Base-by-base conservation (phyloP, 2,113 vertebrate species). In the Cricetomys ansorgei region DNA sequence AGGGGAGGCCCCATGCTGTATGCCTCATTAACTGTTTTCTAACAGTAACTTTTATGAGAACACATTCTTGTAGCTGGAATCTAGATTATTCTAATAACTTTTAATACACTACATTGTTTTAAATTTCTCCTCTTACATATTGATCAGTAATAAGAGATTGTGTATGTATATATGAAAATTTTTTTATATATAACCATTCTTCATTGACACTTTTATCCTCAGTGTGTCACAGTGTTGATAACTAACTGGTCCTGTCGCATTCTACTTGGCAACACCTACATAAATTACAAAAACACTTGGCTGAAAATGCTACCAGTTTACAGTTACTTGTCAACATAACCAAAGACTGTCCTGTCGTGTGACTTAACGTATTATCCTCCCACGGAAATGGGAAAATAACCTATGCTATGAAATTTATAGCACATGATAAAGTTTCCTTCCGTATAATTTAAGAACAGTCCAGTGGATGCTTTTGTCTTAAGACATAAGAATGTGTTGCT, bases 31-130 rank as follows among this genome's bases (percentile, higher is more conserved):
- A 80, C 85, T 87, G 27, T 92, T 64, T 88, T 96, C 89, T 93
- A 83, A 40, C 27, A 70, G 9, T 92, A 88, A 73, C 83, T 96
- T 83, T 50, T 73, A 37, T 80, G 84, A 85, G 57, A 89, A 87
- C 83, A 37, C 45, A 55, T 84, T 31, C 48, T 92, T 37, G 65
- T 84, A 95, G 73, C 43, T 96, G 73, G 79, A 80, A 89, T 94
- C 40, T 97, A 93, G 89, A 84, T 94, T 81, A 92, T 96, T 95
- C 57, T 53, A 91, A 67, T 94, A 94, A 94, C 77, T 89, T 96
- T 93, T 91, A 92, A 95, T 86, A 94, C 72, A 94, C 55, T 96
- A 37, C 34, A 48, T 79, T 84, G 50, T 91, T 97, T 34, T 91
- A 91, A 93, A 89, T 94, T 75, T 40, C 23, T 80, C 15, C 25